These are phyloP conservation scores for Celastrina argiolus DNA, from an alignment of 2,888 invertebrate genomes.

Conservation along the genomic window DNA sequence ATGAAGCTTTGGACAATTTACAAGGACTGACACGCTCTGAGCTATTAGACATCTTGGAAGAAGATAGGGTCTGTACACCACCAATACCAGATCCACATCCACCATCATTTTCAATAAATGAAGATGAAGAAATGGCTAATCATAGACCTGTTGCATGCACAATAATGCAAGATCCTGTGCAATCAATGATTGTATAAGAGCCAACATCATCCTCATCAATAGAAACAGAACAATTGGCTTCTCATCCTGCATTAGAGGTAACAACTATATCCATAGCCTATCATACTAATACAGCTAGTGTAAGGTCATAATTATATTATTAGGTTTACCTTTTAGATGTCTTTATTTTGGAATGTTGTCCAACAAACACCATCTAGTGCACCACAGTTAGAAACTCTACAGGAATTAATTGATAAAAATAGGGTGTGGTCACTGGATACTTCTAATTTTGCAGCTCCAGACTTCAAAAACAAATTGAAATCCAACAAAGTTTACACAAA, in stretches of 20 bases:
- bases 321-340: not conserved
- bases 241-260: not conserved
- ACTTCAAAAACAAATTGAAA: too few species aligned
- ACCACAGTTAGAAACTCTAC: not conserved
- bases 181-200: not conserved
- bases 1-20: not conserved
- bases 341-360: not conserved
- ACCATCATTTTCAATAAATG: not conserved
- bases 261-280: not conserved
- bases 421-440: conserved; percentile 17
- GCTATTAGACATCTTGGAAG: not conserved
- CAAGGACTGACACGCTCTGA: not conserved
- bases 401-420: not conserved
- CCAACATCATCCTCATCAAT: not conserved
- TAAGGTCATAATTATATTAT: not conserved
- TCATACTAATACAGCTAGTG: not conserved
- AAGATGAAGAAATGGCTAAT: not conserved
- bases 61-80: not conserved
- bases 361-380: not conserved
- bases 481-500: too few species aligned
- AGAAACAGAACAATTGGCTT: not conserved
- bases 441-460: too few species aligned
- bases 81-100: not conserved
- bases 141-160: not conserved
- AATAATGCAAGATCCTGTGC: not conserved